A percentile compares a stretch with the other conserved stretches of the same genome.
phyloP scores from a whole-genome alignment of 2,888 invertebrate genomes.

The Macrostomum cliftonense region DNA sequence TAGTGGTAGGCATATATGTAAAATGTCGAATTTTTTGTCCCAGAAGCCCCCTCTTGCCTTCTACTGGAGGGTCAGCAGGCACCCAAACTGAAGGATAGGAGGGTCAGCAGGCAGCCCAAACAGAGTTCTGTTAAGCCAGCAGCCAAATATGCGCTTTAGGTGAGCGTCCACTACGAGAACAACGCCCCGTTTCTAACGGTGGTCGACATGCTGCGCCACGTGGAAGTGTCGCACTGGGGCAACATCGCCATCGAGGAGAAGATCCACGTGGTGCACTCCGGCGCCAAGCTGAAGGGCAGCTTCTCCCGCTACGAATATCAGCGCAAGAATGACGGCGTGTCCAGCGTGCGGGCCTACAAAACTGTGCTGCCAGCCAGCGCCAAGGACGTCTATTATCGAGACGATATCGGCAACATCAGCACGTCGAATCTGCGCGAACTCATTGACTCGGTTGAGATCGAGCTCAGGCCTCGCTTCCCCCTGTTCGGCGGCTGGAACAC shows the following conservation, averaged over 20 bases:
- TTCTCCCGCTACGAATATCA: slow-evolving; percentile 95
- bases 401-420: slow-evolving; percentile 92
- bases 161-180: slow-evolving; percentile 78
- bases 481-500: slow-evolving; percentile 98
- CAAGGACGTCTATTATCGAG: slow-evolving; percentile 82
- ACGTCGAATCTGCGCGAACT: slow-evolving; percentile 73
- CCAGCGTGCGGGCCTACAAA: slow-evolving; percentile 49
- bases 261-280: slow-evolving; percentile 72
- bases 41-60: too few relatives aligned
- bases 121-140: too few relatives aligned
- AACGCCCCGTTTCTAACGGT: slow-evolving; percentile 88
- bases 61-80: too few relatives aligned
- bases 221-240: slow-evolving; percentile 98
- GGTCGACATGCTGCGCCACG: slow-evolving; percentile 58
- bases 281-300: slow-evolving; percentile 73
- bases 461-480: slow-evolving; percentile 85
- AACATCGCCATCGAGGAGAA: slow-evolving; percentile 90
- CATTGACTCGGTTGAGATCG: slow-evolving; percentile 79
- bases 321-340: slow-evolving; percentile 64
- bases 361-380: slow-evolving; percentile 59
- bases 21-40: too few relatives aligned
- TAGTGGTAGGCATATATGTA: too few relatives aligned
- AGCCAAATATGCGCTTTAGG: slow-evolving; percentile 40
- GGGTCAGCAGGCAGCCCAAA: too few relatives aligned
- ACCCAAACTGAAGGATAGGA: too few relatives aligned